These are phyloP conservation scores for Neopipo cinnamomea DNA, from an alignment of 2,113 vertebrate species.

Conservation along the genomic window DNA sequence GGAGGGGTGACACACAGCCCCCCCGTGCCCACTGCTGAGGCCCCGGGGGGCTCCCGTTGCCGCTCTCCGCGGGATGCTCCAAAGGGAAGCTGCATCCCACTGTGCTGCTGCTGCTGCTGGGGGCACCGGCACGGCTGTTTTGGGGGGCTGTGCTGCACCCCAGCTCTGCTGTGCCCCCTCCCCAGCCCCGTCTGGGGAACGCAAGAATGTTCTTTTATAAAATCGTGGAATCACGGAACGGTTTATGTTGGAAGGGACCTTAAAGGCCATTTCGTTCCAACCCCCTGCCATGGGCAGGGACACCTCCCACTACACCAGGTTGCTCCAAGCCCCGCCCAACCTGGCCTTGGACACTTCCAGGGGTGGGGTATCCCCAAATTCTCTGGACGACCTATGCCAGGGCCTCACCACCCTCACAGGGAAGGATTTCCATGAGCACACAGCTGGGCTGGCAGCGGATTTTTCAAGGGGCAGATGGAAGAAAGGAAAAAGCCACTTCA, in stretches of 20 bases:
- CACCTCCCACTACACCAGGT: fast-evolving
- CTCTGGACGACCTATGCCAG: not conserved
- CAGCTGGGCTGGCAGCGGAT: not conserved
- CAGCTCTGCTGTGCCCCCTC: not conserved
- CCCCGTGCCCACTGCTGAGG: too few species aligned
- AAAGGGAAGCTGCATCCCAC: not conserved
- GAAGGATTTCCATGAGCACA: not conserved
- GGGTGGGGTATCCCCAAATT: not conserved
- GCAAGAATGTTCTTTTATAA: fast-evolving
- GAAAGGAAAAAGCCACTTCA: not conserved
- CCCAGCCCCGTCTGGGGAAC: not conserved
- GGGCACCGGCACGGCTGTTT: not conserved
- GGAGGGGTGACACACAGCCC: not conserved
- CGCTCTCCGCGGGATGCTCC: not conserved
- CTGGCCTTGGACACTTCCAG: not conserved
- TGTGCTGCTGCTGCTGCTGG: not conserved
- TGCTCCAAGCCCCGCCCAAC: not conserved
- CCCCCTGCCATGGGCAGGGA: not conserved
- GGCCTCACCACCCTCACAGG: not conserved
- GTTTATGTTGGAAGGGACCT: not conserved
- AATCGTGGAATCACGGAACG: not conserved
- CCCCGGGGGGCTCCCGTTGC: fast-evolving
- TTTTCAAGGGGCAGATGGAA: not conserved
- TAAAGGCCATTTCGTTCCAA: not conserved
- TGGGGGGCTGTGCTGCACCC: not conserved